Evolutionary conservation across 2,888 invertebrate species (phyloP).

Genomic region (Eupithecia subumbrata): DNA sequence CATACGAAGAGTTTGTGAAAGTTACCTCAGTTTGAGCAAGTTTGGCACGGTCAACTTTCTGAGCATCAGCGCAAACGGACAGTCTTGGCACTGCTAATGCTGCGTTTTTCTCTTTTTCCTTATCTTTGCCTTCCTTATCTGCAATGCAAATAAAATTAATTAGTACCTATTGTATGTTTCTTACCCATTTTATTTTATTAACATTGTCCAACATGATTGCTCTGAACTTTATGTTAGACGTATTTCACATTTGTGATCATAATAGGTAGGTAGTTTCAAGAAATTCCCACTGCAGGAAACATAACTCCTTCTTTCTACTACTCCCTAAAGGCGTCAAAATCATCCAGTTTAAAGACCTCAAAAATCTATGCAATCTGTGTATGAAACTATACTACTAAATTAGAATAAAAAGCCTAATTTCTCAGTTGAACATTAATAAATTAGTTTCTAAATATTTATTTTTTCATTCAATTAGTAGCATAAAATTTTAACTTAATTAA

Average conservation of each 20-base stretch:
- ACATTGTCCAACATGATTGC: not conserved
- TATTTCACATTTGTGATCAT: not conserved
- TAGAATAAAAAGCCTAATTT: not conserved
- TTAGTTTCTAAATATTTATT: not conserved
- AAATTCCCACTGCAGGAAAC: not conserved
- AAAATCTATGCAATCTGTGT: not conserved
- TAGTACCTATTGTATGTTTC: too few relatives aligned
- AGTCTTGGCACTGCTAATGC: conserved; percentile 93
- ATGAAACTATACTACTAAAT: not conserved
- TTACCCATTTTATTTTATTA: not conserved
- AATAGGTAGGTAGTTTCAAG: not conserved
- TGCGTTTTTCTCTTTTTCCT: conserved; percentile 90
- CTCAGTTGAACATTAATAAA: not conserved
- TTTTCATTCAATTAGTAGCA: not conserved
- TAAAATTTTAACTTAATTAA: not conserved
- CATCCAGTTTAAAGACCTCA: not conserved
- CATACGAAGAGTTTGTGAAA: not conserved
- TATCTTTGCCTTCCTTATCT: conserved; percentile 93
- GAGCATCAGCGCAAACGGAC: conserved; percentile 96
- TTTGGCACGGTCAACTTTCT: conserved; percentile 96
- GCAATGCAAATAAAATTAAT: conserved; percentile 22
- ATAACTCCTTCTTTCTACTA: not conserved
- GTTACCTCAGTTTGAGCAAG: conserved; percentile 94
- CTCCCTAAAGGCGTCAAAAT: not conserved
- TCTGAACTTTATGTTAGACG: not conserved